Conservation (phyloP, 2,888 invertebrate species). For the Oscheius sp. region DNA sequence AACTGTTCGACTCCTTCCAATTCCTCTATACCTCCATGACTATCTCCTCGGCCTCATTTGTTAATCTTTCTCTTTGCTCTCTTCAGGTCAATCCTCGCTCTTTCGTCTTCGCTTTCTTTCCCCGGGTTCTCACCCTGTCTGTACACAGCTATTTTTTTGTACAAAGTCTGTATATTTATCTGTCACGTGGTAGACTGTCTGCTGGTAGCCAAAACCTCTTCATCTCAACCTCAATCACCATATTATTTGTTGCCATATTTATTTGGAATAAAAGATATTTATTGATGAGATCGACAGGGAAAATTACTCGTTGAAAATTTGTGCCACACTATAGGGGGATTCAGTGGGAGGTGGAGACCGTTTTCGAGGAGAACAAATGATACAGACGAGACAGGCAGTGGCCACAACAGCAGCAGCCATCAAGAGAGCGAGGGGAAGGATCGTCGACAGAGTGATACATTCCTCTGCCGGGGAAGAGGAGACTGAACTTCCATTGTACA, state of each 20-base stretch:
- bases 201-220: not conserved
- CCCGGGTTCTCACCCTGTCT: constrained; percentile 15
- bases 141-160: constrained; percentile 11
- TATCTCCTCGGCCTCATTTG: constrained; percentile 58
- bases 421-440: constrained; percentile 10
- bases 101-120: constrained; percentile 4
- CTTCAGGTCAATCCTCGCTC: constrained; percentile 7
- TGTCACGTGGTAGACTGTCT: constrained; percentile 9
- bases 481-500: not conserved
- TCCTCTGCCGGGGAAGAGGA: constrained; percentile 14
- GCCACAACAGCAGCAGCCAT: constrained; percentile 10
- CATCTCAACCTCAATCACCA: constrained; percentile 4
- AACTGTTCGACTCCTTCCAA: constrained; percentile 46
- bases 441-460: constrained; percentile 12
- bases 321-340: constrained; percentile 11
- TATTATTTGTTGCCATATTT: constrained; percentile 15
- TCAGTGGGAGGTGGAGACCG: not conserved
- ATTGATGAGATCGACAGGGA: not conserved
- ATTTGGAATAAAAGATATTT: not conserved
- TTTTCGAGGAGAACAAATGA: constrained; percentile 15
- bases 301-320: constrained; percentile 16
- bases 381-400: constrained; percentile 12
- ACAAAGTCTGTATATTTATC: constrained; percentile 1
- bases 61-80: constrained; percentile 14
- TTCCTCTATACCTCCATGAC: constrained; percentile 48